Evolutionary conservation across 2,797 vertebrate species (phyloP).

Genomic region (Ctenopoma multispine): DNA sequence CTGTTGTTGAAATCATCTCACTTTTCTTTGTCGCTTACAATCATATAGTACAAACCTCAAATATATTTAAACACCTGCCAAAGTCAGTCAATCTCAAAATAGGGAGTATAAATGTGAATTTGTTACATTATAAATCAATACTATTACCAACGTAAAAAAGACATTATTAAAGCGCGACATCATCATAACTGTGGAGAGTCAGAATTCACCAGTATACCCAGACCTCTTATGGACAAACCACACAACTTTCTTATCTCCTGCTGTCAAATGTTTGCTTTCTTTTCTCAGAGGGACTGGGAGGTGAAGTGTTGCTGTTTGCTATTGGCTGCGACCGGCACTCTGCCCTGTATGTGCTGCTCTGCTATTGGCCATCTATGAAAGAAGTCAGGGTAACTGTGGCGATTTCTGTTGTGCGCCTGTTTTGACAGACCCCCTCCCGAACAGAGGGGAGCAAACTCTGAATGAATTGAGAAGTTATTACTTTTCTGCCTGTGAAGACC

Average conservation of each 20-base stretch:
- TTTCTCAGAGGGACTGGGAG: conserved; percentile 68
- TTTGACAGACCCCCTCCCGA: conserved; percentile 62
- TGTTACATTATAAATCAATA: not conserved
- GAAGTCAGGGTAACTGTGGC: conserved; percentile 53
- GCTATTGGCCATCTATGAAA: conserved; percentile 55
- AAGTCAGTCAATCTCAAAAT: not conserved
- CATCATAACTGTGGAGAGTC: not conserved
- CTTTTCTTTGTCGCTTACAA: no score
- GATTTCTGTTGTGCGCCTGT: conserved; percentile 63
- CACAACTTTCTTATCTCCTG: conserved; percentile 63
- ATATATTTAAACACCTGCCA: not conserved
- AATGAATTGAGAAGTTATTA: not conserved
- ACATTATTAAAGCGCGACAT: not conserved
- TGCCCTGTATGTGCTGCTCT: conserved; percentile 41
- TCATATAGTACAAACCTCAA: no score
- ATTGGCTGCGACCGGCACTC: conserved; percentile 64
- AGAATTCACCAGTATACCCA: not conserved
- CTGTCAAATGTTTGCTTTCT: conserved; percentile 75
- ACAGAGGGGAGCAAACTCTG: conserved; percentile 35
- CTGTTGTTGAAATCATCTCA: not conserved
- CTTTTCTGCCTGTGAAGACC: conserved; percentile 2
- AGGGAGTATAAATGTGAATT: not conserved
- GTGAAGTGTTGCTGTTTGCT: conserved; percentile 59
- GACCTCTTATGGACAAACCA: not conserved
- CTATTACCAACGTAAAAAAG: not conserved